Evolutionary conservation across 2,888 invertebrate genomes (phyloP), one percentile per base, ranked within the genome.

Genomic region (Heliconius erato): DNA sequence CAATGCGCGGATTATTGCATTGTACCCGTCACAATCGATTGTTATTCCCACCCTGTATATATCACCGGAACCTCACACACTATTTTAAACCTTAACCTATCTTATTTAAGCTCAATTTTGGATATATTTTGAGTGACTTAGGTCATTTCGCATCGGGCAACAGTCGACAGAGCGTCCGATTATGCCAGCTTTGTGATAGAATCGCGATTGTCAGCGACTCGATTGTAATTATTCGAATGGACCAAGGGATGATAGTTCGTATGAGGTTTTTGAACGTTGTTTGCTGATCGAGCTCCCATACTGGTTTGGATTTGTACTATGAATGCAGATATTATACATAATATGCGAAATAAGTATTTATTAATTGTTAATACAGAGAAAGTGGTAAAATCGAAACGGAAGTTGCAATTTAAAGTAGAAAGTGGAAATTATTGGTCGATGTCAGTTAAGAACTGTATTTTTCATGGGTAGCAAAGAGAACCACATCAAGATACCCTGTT

Each of bases 1-100:
- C 96, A 96, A 96, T 96, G 91, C 94, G 87, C 92, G 94, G 96
- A 96, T 96, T 96, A 96, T 96, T 96, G 95, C 96, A 96, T 96
- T 96, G 96, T 96, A 92, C 92, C 91, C 90, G 91, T 92, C 92
- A 95, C 95, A 96, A 94, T 95, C 94, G 93, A 88, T 90, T 90
- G 90, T 91, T 91, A 91, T 90, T 91, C 90, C 88, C 87, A 86
- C 89, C 90, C 91, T 89, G 90, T 91, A 90, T 94, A 94, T 91
- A 87, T 88, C 82, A 63, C 6, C 5, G 28, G 3, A 59, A 44
- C 19, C 23, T 16, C n/a, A 44, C 82, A 67, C 79, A 72, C 63
- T 40, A 86, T 82, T 85, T 54, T 79, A 4, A 69, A 83, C 85
- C 83, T 71, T 84, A 83, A 65, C 5, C 0, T 0, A 14, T 1